These are phyloP conservation scores for Emydoidea blandingii DNA, from an alignment of 2,797 vertebrate species.

Conservation along the genomic window DNA sequence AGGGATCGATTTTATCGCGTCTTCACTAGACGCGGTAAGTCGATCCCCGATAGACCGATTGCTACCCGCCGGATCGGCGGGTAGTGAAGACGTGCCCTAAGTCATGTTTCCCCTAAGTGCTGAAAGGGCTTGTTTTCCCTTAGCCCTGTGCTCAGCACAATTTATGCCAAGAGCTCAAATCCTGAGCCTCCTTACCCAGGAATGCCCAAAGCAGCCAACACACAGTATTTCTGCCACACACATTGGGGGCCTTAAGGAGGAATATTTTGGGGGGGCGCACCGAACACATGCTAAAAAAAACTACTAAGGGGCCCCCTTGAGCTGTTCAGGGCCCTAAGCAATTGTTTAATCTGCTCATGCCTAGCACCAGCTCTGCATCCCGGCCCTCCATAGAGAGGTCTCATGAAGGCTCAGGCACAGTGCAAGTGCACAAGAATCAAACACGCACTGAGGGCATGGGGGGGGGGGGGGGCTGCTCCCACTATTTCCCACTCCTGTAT, in stretches of 20 bases:
- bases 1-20: no score
- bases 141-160: not conserved
- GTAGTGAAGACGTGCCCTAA: no score
- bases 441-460: not conserved
- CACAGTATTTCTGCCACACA: not conserved
- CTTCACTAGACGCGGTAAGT: no score
- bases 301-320: no score
- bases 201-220: not conserved
- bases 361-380: no score
- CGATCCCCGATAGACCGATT: no score
- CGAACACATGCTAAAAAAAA: no score
- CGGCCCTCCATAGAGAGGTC: not conserved
- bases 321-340: no score
- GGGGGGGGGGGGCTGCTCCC: not conserved
- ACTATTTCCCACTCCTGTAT: not conserved
- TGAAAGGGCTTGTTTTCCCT: slow-evolving; percentile 22
- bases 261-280: no score
- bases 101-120: slow-evolving; percentile 41
- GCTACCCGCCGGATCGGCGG: no score
- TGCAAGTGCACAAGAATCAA: slow-evolving; percentile 17
- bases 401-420: not conserved
- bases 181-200: not conserved
- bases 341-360: no score
- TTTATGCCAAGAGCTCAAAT: not conserved
- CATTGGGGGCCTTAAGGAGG: no score